These are phyloP conservation scores for Lepidiolamprologus cunningtoni DNA, from an alignment of 2,113 vertebrate species.

Conservation along the genomic window DNA sequence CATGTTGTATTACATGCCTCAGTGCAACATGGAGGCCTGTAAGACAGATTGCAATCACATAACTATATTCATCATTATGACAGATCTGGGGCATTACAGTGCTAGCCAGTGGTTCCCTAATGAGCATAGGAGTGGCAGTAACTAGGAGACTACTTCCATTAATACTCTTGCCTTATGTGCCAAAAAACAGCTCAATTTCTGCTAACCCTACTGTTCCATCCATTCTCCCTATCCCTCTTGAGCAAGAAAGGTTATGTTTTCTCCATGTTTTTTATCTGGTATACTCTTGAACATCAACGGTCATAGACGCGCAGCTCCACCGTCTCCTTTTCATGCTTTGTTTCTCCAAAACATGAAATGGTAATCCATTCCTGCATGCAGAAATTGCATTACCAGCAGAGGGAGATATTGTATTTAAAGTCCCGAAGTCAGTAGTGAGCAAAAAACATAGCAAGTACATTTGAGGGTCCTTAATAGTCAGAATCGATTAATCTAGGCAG, in stretches of 20 bases:
- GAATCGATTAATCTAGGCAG: accelerated
- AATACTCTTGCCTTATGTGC: not conserved
- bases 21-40: conserved; percentile 74
- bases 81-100: conserved; percentile 89
- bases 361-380: not conserved
- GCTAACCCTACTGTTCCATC: not conserved
- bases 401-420: not conserved
- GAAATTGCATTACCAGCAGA: not conserved
- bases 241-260: not conserved
- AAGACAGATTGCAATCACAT: conserved; percentile 78
- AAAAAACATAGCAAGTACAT: not conserved
- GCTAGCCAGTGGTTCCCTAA: conserved; percentile 49
- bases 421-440: not conserved
- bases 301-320: not conserved
- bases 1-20: not conserved
- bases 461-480: not conserved
- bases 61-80: conserved; percentile 92
- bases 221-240: not conserved
- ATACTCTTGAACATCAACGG: not conserved
- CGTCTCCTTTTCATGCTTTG: not conserved
- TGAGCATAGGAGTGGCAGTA: not conserved
- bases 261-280: not conserved
- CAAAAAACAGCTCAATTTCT: not conserved
- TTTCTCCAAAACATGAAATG: not conserved
- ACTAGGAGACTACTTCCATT: not conserved